phyloP scores from a whole-genome alignment of 1,140 invertebrate species.

The Bicyclus anynana region DNA sequence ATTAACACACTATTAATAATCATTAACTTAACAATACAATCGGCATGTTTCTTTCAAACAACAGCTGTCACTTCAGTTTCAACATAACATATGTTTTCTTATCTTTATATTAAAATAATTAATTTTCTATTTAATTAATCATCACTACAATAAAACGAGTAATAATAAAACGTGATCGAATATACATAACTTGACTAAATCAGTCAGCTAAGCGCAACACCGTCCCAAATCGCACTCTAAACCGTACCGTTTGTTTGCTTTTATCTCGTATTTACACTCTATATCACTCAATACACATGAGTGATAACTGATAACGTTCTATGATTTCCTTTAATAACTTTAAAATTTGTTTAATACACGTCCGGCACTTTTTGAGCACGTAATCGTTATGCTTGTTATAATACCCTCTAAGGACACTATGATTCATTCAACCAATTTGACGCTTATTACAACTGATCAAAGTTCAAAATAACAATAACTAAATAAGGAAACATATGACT shows the following conservation, averaged over 20 bases:
- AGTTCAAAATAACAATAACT: not conserved
- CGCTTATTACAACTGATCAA: not conserved
- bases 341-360: slow-evolving; percentile 7
- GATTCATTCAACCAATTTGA: not conserved
- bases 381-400: slow-evolving; percentile 1
- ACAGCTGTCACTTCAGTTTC: no score
- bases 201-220: no score
- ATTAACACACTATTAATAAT: no score
- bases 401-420: slow-evolving; percentile 4
- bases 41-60: not conserved
- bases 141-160: no score
- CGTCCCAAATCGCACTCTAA: no score
- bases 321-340: slow-evolving; percentile 7
- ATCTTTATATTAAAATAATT: no score
- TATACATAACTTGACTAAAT: no score
- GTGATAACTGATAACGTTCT: not conserved
- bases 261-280: slow-evolving; percentile 29
- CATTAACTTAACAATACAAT: no score
- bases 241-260: slow-evolving; percentile 2
- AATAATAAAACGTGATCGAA: no score
- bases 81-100: no score
- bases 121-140: no score
- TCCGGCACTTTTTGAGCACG: slow-evolving; percentile 1
- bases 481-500: not conserved
- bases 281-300: slow-evolving; percentile 22